Evolutionary conservation across 2,797 vertebrate species (phyloP), one percentile per base, ranked within the genome.

Genomic region (Lophura swinhoii): DNA sequence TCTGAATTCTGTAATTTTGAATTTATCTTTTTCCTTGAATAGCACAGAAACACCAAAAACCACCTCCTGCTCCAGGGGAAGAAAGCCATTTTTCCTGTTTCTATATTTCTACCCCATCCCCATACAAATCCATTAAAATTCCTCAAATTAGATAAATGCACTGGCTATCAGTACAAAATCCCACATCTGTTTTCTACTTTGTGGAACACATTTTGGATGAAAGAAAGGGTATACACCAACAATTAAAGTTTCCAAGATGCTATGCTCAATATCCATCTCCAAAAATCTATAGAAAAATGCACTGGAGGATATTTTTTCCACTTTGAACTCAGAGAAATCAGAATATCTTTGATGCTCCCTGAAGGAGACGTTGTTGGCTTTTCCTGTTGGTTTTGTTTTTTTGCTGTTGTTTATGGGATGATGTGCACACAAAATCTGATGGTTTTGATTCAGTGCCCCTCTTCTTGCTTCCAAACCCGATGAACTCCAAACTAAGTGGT

Each of bases 1-100:
- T 44, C 7, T 1, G 18, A 58, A 29, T 24, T 15, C 31, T 31
- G 4, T 10, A 14, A 68, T 73, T 74, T 59, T 6, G 1, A 46
- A 11, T 56, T 70, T 64, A 22, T 21, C 20, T 0, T 0, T 48
- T 73, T 41, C 48, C 22, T 2, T 12, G 17, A 12, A 21, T 1
- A 82, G n/a, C 56, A 60, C 51, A 87, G 23, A 73, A 71, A 15
- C 24, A 23, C 24, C 60, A 21, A 35, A n/a, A 6, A 22, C 13
- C 2, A 0, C 2, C 67, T 67, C n/a, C 29, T 39, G 10, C 24
- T 37, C 35, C 28, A 31, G n/a, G 12, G 5, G 5, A 33, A 55
- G 29, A 60, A 87, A 43, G 3, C 4, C 6, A 4, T 35, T 16
- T 56, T 44, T 66, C 39, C 20, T 11, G 3, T 39, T 66, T 78